Evolutionary conservation across 2,888 invertebrate species (phyloP).

Genomic region (Agrochola litura): DNA sequence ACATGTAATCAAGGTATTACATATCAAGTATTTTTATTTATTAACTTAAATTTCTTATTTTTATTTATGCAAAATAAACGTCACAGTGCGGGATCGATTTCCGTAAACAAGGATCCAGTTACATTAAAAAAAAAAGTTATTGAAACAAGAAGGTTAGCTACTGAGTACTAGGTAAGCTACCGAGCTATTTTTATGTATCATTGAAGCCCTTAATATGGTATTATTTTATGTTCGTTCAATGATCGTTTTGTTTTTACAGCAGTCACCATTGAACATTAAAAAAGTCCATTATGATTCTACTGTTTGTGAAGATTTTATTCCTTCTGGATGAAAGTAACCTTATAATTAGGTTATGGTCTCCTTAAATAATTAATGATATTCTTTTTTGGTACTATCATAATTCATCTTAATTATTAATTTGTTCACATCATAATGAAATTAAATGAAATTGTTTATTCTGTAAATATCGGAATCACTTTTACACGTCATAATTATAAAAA

Average conservation of each 20-base stretch:
- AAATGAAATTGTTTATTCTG: too few relatives aligned
- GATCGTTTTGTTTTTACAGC: not conserved
- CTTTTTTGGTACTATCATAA: too few relatives aligned
- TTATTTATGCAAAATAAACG: constrained; percentile 19
- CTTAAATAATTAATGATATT: too few relatives aligned
- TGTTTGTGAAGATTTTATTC: not conserved
- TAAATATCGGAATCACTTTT: too few relatives aligned
- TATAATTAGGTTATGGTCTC: too few relatives aligned
- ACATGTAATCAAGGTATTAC: not conserved
- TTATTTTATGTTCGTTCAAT: constrained; percentile 35
- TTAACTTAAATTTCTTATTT: constrained; percentile 14
- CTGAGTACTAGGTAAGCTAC: too few relatives aligned
- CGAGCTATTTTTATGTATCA: not conserved
- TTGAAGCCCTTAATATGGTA: constrained; percentile 4
- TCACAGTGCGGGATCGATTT: constrained; percentile 34
- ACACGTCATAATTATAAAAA: too few relatives aligned
- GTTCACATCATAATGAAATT: too few relatives aligned
- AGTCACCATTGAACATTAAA: too few relatives aligned
- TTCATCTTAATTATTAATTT: too few relatives aligned
- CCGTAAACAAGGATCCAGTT: constrained; percentile 62
- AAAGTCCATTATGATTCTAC: too few relatives aligned
- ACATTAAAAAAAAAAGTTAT: constrained; percentile 22
- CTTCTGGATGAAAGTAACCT: not conserved
- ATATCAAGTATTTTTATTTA: constrained; percentile 19
- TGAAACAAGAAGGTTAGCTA: constrained; percentile 34